These are phyloP conservation scores for Furcula furcula DNA, from an alignment of 2,888 invertebrate species.

Conservation along the genomic window DNA sequence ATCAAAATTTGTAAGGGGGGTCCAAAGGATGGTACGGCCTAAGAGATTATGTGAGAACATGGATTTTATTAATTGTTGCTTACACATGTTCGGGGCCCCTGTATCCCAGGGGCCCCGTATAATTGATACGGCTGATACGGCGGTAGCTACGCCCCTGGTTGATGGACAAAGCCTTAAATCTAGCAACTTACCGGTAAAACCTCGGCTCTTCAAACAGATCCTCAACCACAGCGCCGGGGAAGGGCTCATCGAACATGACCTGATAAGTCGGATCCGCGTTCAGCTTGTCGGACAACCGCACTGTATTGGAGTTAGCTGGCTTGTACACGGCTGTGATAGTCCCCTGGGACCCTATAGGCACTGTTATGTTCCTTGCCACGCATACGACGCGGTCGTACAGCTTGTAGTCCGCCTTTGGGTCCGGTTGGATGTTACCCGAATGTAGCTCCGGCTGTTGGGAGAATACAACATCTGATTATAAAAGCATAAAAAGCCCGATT, in stretches of 20 bases:
- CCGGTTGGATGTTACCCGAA: conserved; percentile 84
- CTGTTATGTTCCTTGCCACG: conserved; percentile 86
- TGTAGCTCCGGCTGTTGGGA: conserved; percentile 62
- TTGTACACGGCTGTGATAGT: conserved; percentile 88
- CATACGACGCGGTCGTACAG: conserved; percentile 94
- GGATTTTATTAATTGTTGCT: too few relatives aligned
- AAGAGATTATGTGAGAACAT: too few relatives aligned
- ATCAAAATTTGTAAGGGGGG: too few relatives aligned
- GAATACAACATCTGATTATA: too few relatives aligned
- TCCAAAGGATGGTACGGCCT: too few relatives aligned
- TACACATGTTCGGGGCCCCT: too few relatives aligned
- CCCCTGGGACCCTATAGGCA: conserved; percentile 91
- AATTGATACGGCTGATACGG: too few relatives aligned
- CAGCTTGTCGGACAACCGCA: conserved; percentile 71
- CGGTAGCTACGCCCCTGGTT: too few relatives aligned
- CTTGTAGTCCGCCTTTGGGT: conserved; percentile 83
- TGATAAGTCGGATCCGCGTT: conserved; percentile 85
- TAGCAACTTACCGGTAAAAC: conserved; percentile 55
- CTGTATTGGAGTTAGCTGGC: conserved; percentile 62
- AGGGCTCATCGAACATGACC: conserved; percentile 90
- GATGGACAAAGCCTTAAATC: too few relatives aligned
- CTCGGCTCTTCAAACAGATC: conserved; percentile 53
- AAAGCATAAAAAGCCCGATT: too few relatives aligned
- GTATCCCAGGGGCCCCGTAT: too few relatives aligned
- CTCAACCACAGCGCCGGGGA: conserved; percentile 83